phyloP scores from a whole-genome alignment of 2,797 vertebrate genomes.

The Hylomyscus alleni region DNA sequence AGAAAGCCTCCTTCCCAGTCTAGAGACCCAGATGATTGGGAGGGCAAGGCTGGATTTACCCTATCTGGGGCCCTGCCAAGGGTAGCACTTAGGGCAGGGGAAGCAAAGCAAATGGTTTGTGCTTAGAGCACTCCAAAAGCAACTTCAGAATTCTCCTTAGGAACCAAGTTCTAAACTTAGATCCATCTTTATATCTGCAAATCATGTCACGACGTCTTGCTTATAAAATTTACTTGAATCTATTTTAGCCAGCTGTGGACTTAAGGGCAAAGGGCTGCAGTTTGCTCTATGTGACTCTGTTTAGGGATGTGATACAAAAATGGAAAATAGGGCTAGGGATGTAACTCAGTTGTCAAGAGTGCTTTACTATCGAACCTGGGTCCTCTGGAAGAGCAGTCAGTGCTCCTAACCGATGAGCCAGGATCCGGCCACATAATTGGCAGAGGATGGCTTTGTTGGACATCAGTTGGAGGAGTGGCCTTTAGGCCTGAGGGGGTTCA shows the following conservation, averaged over 20 bases:
- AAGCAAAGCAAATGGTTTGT: conserved; percentile 53
- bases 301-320: conserved; percentile 25
- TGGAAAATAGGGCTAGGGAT: conserved; percentile 12
- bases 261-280: conserved; percentile 4
- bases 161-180: conserved; percentile 49
- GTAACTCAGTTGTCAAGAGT: not conserved
- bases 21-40: conserved; percentile 55
- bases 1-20: conserved; percentile 69
- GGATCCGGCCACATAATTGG: no score
- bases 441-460: no score
- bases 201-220: conserved; percentile 16
- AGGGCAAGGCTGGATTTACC: conserved; percentile 64
- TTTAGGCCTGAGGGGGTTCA: no score
- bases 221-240: conserved; percentile 41
- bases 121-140: conserved; percentile 21
- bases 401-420: no score
- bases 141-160: conserved; percentile 64
- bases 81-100: not conserved
- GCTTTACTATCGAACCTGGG: no score
- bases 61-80: conserved; percentile 61
- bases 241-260: not conserved
- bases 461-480: no score
- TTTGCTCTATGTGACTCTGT: not conserved
- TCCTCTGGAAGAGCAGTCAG: no score
- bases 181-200: conserved; percentile 39